phyloP scores from a whole-genome alignment of 2,888 invertebrate genomes.

The Plebejus anna region DNA sequence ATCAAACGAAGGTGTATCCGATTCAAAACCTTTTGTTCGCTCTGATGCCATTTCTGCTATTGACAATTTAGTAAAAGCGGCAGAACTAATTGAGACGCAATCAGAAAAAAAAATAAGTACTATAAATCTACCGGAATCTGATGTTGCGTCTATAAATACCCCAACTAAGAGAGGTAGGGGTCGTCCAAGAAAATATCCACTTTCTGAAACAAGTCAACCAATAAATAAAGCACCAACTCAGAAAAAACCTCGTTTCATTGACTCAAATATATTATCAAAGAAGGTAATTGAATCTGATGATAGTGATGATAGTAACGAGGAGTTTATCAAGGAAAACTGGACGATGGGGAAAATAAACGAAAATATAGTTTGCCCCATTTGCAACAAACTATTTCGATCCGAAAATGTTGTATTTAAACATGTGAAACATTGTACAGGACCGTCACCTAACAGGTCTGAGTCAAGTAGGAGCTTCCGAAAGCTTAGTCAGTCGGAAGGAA shows the following conservation, averaged over 20 bases:
- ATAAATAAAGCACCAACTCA: conserved; percentile 52
- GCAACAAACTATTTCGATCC: conserved; percentile 70
- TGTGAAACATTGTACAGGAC: conserved; percentile 74
- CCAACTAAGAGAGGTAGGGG: conserved; percentile 69
- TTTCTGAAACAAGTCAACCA: conserved; percentile 51
- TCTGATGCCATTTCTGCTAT: conserved; percentile 63
- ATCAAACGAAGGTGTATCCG: conserved; percentile 42
- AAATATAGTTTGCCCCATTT: conserved; percentile 74
- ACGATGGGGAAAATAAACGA: conserved; percentile 78
- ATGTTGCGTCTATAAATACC: conserved; percentile 48
- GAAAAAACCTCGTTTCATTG: conserved; percentile 62
- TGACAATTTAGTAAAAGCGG: conserved; percentile 71
- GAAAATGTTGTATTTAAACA: conserved; percentile 77
- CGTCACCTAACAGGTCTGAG: conserved; percentile 68
- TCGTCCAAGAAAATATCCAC: conserved; percentile 68
- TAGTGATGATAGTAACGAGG: conserved; percentile 46
- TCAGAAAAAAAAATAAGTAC: conserved; percentile 49
- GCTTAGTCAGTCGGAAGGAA: conserved; percentile 53
- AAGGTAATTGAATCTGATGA: conserved; percentile 52
- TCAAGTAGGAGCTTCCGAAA: conserved; percentile 59
- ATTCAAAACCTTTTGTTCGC: conserved; percentile 42
- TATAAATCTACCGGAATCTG: conserved; percentile 41
- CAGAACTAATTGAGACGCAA: conserved; percentile 68
- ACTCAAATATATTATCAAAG: conserved; percentile 49
- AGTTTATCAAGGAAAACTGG: conserved; percentile 68